Evolutionary conservation across 2,888 invertebrate species (phyloP), one percentile per base, ranked within the genome.

Genomic region (Euzophera pinguis): DNA sequence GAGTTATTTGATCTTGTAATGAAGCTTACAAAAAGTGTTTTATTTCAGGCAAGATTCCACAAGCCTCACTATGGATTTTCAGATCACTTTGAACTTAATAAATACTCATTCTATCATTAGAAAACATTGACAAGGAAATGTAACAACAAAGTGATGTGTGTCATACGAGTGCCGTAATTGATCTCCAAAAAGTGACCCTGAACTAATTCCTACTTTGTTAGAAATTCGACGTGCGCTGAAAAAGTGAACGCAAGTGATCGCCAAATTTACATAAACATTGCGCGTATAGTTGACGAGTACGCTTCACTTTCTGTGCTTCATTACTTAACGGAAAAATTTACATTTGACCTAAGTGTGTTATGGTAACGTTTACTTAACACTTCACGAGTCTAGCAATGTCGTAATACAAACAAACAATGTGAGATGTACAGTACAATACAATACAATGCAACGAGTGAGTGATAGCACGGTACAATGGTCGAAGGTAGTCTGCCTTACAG

Each of bases 221-320:
- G 63, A 63, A 73, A 75, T 75, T 73, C 60, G 71, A 62, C 63
- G 58, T 65, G 67, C 63, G 56, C 58, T 57, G 64, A 61, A 76
- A 74, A 72, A 67, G 62, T 62, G 66, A 69, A 71, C 62, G 72
- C 67, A 66, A 67, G 58, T 56, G 60, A 62, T 65, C 62, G 60
- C 57, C 56, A 55, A 64, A 75, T 80, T 76, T 69, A 60, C 78
- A 78, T 78, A 78, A 72, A 74, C 62, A 71, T 77, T 76, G 71
- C 71, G 69, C 34, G 42, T 22, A 9, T 34, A 10, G 41, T 41
- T 42, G 22, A 13, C n/a, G 16, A 13, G n/a, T n/a, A n/a, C n/a
- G 12, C 43, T 51, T 43, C 43, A 43, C 43, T 51, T 51, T 51
- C 42, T 17, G 42, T 27, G 37, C 41, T 56, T 22, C 22, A 22